Conservation (phyloP, 2,113 vertebrate species). For the Gallinago jamesoni region DNA sequence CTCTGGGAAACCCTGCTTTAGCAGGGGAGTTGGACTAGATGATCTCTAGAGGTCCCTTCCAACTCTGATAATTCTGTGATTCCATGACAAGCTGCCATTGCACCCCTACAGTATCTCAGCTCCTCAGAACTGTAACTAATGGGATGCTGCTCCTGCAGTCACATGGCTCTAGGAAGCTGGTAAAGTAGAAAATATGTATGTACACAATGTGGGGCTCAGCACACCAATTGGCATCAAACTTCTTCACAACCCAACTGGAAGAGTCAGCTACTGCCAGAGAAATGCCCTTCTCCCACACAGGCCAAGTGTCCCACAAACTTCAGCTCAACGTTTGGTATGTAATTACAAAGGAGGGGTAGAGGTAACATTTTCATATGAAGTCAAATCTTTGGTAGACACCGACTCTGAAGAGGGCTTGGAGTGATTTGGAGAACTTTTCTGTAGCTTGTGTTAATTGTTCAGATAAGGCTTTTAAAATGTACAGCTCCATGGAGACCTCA, state of each 20-base stretch:
- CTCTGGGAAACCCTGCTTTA: too few relatives aligned
- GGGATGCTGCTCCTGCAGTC: not conserved
- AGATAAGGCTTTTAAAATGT: not conserved
- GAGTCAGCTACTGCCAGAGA: not conserved
- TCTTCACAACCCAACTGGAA: not conserved
- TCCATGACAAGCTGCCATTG: not conserved
- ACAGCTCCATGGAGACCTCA: not conserved
- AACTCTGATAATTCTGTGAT: too few relatives aligned
- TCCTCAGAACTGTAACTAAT: not conserved
- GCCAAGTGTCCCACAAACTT: not conserved
- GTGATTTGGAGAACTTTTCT: not conserved
- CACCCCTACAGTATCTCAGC: not conserved
- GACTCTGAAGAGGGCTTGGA: not conserved
- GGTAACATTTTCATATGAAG: accelerated
- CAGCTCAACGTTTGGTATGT: not conserved
- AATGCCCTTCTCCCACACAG: not conserved
- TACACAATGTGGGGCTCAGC: not conserved
- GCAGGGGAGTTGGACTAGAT: too few relatives aligned
- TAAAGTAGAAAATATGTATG: accelerated
- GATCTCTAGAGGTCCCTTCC: too few relatives aligned
- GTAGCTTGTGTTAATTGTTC: not conserved
- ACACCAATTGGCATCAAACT: accelerated
- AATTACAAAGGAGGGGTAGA: not conserved
- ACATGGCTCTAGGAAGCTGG: not conserved
- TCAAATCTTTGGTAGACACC: not conserved